These are phyloP conservation scores for Drosophila asahinai DNA, from an alignment of 1,140 invertebrate species.

Conservation along the genomic window DNA sequence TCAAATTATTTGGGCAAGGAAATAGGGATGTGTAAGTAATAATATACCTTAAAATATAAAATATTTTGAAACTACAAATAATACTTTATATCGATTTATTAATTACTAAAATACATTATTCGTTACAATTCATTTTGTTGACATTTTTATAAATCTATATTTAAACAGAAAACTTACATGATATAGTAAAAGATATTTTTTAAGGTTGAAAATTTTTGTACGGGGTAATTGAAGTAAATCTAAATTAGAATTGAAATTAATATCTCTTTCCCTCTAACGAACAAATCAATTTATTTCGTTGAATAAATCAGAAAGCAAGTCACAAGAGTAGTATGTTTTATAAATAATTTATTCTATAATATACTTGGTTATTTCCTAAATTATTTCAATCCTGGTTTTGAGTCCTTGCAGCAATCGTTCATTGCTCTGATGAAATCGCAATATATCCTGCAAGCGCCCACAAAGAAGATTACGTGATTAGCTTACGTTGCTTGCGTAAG, in stretches of 20 bases:
- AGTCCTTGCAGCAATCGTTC: constrained; percentile 13
- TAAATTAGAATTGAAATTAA: too few species aligned
- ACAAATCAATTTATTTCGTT: too few species aligned
- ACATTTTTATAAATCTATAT: too few species aligned
- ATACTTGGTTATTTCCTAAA: too few species aligned
- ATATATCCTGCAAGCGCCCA: neutral
- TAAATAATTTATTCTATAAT: neutral
- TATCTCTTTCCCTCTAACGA: too few species aligned
- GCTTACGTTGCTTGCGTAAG: constrained; percentile 71
- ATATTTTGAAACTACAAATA: too few species aligned
- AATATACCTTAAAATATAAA: neutral
- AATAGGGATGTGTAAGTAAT: neutral
- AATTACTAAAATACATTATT: too few species aligned
- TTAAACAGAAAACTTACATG: too few species aligned
- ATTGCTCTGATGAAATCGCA: constrained; percentile 23
- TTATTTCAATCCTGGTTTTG: neutral
- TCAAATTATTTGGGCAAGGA: neutral
- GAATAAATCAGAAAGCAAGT: neutral
- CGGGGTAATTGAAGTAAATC: neutral
- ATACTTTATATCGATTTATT: too few species aligned
- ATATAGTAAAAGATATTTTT: too few species aligned
- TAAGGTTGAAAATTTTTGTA: neutral
- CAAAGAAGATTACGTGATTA: constrained; percentile 28
- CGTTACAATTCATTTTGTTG: too few species aligned
- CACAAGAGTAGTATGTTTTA: too few species aligned